A percentile compares a stretch with the other conserved stretches of the same genome.
These are phyloP conservation scores for Platycercus adscitus DNA, from an alignment of 2,113 vertebrate genomes.

Conservation along the genomic window DNA sequence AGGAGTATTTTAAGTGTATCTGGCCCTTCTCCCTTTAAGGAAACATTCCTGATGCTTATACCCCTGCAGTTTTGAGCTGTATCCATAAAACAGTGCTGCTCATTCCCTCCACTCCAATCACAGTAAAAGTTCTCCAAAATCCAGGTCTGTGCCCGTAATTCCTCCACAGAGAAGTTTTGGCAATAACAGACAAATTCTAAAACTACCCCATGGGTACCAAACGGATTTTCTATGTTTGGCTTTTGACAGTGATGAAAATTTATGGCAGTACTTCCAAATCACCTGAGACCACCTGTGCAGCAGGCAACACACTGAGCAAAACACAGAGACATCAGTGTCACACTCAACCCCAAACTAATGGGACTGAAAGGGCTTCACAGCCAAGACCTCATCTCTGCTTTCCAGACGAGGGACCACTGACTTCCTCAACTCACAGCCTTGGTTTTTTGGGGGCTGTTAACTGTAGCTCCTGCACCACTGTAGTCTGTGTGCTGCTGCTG, in stretches of 20 bases:
- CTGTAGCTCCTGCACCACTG: neutral
- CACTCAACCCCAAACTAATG: neutral
- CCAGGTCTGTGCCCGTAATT: neutral
- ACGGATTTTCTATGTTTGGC: neutral
- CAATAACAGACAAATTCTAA: neutral
- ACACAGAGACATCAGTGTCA: neutral
- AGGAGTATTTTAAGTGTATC: neutral
- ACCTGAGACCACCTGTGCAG: rapidly evolving
- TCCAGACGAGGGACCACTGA: neutral
- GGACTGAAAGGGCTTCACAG: neutral
- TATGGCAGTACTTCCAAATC: neutral
- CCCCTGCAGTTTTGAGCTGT: neutral
- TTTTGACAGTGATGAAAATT: neutral
- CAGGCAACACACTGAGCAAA: neutral
- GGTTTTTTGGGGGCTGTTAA: neutral
- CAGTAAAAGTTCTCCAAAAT: neutral
- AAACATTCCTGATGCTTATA: neutral
- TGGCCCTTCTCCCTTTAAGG: neutral
- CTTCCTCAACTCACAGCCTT: neutral
- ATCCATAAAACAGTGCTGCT: neutral
- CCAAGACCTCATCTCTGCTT: neutral
- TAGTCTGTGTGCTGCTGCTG: neutral
- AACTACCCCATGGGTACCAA: neutral
- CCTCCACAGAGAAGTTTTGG: neutral
- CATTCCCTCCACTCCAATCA: neutral